Evolutionary conservation across 2,113 vertebrate genomes (phyloP), one percentile per base, ranked within the genome.

Genomic region (Diadophis punctatus): DNA sequence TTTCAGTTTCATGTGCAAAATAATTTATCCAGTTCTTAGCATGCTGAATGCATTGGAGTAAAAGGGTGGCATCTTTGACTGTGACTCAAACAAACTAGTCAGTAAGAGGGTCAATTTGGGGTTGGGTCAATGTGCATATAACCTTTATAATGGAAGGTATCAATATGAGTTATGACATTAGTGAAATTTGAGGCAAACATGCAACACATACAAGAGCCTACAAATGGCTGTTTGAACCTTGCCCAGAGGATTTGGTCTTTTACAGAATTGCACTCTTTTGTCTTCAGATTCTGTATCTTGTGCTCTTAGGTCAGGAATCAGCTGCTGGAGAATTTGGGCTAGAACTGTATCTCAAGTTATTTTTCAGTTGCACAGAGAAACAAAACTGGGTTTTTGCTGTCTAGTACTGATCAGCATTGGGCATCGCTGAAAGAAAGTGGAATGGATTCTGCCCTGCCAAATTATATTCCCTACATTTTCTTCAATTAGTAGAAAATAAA

Each of bases 211-310:
- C 18, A 52, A 52, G 27, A 52, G 12, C 16, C 8, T 52, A 52
- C 7, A 87, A 96, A 97, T 95, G 0, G 51, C 90, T 97, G 94
- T 96, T 96, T 97, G 97, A 97, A 97, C 94, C 94, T 95, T 95
- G 96, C 96, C 96, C 95, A 96, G 95, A 97, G 96, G 95, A 97
- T 97, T 97, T 97, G 96, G 96, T 91, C 96, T 95, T 94, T 95
- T 95, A 95, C 97, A 95, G 27, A 96, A 96, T 94, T 93, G 93
- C 96, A 97, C 94, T 96, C 93, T 94, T 95, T 8, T 3, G 8
- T 48, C n/a, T 84, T 90, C 30, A 97, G 68, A 97, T 93, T 95
- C 90, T 97, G 91, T 96, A 96, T 96, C 95, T 93, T 96, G 90
- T 96, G 95, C 95, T 97, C 94, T n/a, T 34, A 49, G 53, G 22